These are phyloP conservation scores for Beroe forskalii DNA, from an alignment of 37 sponge, comb jelly and placozoan species.

Conservation along the genomic window DNA sequence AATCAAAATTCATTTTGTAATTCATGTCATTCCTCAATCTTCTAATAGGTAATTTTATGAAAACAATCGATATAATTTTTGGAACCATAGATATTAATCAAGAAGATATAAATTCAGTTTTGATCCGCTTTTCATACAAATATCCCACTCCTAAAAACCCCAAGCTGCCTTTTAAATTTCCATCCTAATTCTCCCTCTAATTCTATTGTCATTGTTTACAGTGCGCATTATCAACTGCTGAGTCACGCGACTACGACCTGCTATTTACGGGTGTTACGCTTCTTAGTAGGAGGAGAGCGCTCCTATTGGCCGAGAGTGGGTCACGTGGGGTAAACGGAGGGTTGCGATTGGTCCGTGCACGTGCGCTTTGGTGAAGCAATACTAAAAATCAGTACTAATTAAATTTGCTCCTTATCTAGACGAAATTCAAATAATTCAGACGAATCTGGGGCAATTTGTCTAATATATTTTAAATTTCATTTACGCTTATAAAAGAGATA, in stretches of 20 bases:
- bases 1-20: too few species aligned
- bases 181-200: neutral
- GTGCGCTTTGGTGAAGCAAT: conserved; percentile 16
- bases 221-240: conserved; percentile 39
- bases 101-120: too few species aligned
- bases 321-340: neutral
- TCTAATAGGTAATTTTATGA: too few species aligned
- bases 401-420: conserved; percentile 40
- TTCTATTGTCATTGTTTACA: conserved; percentile 49
- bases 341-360: neutral
- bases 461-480: conserved; percentile 57
- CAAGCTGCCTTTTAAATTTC: too few species aligned
- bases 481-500: neutral
- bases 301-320: neutral
- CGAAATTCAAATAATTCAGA: conserved; percentile 59
- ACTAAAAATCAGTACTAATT: conserved; percentile 60
- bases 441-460: conserved; percentile 41
- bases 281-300: conserved; percentile 19
- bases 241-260: neutral
- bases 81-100: too few species aligned
- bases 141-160: too few species aligned
- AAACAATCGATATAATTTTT: too few species aligned
- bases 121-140: too few species aligned
- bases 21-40: too few species aligned
- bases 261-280: conserved; percentile 40